Evolutionary conservation across 2,797 vertebrate species (phyloP).

Genomic region (Pipistrellus pygmaeus): DNA sequence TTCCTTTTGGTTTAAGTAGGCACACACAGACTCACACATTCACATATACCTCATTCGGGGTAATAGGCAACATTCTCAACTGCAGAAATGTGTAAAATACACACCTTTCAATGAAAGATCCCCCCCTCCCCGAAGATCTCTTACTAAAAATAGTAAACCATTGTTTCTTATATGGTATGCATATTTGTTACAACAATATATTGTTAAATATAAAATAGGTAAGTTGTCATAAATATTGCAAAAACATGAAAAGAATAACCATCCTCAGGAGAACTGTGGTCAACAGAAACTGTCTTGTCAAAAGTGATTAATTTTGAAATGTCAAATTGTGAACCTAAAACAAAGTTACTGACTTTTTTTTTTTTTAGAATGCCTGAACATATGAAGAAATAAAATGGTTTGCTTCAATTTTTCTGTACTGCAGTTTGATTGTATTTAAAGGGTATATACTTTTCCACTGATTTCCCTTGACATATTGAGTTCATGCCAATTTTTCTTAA

Average conservation of each 20-base stretch:
- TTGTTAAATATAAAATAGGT: constrained; percentile 50
- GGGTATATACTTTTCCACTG: neutral
- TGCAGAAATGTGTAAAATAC: constrained; percentile 6
- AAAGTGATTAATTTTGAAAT: constrained; percentile 49
- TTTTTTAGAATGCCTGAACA: neutral
- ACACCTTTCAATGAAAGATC: neutral
- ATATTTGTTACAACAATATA: neutral
- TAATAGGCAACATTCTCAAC: constrained; percentile 1
- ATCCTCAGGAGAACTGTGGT: neutral
- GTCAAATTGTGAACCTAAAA: constrained; percentile 18
- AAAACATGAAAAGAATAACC: constrained; percentile 12
- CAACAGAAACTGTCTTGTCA: constrained; percentile 1
- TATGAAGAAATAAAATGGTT: constrained; percentile 29
- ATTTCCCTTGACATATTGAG: constrained; percentile 41
- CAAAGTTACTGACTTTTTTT: neutral
- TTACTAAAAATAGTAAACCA: constrained; percentile 27
- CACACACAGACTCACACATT: neutral
- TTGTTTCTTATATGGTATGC: neutral
- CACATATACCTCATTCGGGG: neutral
- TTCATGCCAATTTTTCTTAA: constrained; percentile 23
- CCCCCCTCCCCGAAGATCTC: neutral
- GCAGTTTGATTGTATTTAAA: constrained; percentile 43
- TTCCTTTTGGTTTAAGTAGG: constrained; percentile 35
- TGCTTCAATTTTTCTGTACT: constrained; percentile 61
- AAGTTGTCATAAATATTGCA: neutral